Percentiles rank a stretch among this genome's conserved stretches.
phyloP scores from a whole-genome alignment of 2,888 invertebrate species.

The Reticulitermes lucifugus region DNA sequence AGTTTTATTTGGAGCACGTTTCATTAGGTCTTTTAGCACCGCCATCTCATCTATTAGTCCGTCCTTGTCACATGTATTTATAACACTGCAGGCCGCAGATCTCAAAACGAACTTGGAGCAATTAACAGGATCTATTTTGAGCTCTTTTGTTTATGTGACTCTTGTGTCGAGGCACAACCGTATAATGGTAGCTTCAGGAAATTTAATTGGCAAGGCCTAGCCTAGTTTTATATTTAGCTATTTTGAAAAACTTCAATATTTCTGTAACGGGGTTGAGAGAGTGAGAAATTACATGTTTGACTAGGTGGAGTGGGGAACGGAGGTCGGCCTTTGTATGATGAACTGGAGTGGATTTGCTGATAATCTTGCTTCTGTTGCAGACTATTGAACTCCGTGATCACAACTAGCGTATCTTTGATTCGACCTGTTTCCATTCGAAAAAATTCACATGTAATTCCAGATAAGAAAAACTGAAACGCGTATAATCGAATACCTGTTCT shows the following conservation, averaged over 20 bases:
- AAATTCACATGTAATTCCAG: background rate
- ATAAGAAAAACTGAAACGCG: background rate
- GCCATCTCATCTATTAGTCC: background rate
- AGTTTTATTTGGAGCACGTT: background rate
- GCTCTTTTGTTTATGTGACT: background rate
- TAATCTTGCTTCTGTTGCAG: background rate
- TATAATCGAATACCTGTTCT: background rate
- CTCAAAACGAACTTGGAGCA: conserved; percentile 14
- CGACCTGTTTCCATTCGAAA: background rate
- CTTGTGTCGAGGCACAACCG: background rate
- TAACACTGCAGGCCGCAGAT: background rate
- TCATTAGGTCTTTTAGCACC: conserved; percentile 10
- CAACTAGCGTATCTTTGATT: background rate
- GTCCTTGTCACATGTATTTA: conserved; percentile 18
- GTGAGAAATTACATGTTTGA: no score
- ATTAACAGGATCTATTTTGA: conserved; percentile 4
- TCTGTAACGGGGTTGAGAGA: no score
- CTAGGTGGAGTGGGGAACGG: background rate
- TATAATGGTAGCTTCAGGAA: background rate
- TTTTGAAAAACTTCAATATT: background rate
- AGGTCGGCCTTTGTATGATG: background rate
- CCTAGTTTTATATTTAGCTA: background rate
- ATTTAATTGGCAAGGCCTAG: background rate
- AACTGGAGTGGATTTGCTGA: background rate
- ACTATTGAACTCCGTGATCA: background rate